These are phyloP conservation scores for Elephas maximus DNA, from an alignment of 2,113 vertebrate genomes.

Conservation along the genomic window DNA sequence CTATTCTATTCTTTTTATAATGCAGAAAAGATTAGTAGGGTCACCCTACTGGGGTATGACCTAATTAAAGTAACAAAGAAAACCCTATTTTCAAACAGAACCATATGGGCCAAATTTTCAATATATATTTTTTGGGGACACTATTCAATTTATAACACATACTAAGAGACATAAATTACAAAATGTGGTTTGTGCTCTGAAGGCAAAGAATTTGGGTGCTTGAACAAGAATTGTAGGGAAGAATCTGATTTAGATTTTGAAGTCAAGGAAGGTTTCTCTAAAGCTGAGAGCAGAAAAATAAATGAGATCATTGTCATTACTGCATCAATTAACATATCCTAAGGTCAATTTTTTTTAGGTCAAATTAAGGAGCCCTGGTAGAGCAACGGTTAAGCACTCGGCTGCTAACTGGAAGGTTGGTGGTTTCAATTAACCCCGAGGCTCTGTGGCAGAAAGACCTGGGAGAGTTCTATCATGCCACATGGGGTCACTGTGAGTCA, in stretches of 20 bases:
- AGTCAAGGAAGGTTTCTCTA: not conserved
- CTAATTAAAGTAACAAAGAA: not conserved
- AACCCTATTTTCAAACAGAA: not conserved
- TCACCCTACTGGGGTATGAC: too few species aligned
- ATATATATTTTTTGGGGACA: not conserved
- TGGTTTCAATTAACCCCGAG: not conserved
- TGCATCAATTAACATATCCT: not conserved
- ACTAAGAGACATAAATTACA: not conserved
- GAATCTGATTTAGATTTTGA: slow-evolving; percentile 11
- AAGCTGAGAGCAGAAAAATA: slow-evolving; percentile 26
- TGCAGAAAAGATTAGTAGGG: not conserved
- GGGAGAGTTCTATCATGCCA: not conserved
- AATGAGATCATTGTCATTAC: not conserved
- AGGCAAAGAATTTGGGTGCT: not conserved
- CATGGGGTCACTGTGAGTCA: not conserved
- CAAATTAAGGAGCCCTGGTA: not conserved
- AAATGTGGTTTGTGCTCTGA: not conserved
- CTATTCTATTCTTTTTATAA: not conserved
- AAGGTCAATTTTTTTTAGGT: not conserved
- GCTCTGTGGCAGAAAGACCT: not conserved
- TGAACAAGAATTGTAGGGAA: not conserved
- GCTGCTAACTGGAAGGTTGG: too few species aligned
- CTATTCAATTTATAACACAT: not conserved
- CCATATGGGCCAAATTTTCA: not conserved
- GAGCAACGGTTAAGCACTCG: not conserved